Conservation (phyloP, 2,113 vertebrate genomes). For the Protobothrops flavoviridis region DNA sequence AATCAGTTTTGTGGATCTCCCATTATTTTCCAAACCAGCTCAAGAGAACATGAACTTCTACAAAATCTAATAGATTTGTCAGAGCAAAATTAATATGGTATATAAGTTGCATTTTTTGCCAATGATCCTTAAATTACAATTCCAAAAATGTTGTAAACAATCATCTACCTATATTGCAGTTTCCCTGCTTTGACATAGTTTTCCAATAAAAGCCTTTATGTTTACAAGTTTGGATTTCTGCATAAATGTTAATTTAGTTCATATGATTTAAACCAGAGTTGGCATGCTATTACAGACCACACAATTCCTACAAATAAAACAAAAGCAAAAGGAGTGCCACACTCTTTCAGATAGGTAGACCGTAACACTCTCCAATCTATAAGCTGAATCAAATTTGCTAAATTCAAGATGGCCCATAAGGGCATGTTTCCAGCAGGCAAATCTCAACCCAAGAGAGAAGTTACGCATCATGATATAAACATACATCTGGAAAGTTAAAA, state of each 20-base stretch:
- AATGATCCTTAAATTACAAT: not conserved
- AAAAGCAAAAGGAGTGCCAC: not conserved
- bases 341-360: not conserved
- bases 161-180: not conserved
- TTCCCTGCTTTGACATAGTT: not conserved
- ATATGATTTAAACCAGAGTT: not conserved
- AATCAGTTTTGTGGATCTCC: not conserved
- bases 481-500: not conserved
- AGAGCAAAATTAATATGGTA: not conserved
- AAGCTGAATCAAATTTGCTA: not conserved
- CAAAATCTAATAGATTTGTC: not conserved
- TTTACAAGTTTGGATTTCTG: not conserved
- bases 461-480: not conserved
- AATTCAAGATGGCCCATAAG: not conserved
- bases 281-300: not conserved
- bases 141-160: not conserved
- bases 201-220: not conserved
- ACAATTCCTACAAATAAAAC: not conserved
- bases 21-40: not conserved
- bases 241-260: not conserved
- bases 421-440: not conserved
- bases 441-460: not conserved
- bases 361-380: not conserved
- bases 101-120: not conserved
- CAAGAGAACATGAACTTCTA: not conserved